Conservation (phyloP, 2,888 invertebrate species). For the Lithosia quadra region DNA sequence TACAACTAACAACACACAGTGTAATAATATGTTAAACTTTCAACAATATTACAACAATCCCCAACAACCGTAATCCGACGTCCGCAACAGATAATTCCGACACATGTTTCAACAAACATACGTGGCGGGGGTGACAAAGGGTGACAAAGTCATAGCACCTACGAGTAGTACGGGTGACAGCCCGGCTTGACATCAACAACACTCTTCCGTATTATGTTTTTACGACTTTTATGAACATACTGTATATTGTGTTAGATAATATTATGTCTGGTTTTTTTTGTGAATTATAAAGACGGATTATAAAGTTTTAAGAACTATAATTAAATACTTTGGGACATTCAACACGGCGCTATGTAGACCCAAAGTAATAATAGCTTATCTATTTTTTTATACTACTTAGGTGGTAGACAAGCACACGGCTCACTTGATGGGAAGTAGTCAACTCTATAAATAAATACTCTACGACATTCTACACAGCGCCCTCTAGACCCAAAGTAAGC, state of each 20-base stretch:
- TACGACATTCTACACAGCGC: too few relatives aligned
- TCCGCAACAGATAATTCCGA: conserved; percentile 8
- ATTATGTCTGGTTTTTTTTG: conserved; percentile 6
- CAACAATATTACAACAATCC: neutral
- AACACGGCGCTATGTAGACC: too few relatives aligned
- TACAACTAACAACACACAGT: neutral
- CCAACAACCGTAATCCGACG: neutral
- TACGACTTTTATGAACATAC: neutral
- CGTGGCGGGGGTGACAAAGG: conserved; percentile 6
- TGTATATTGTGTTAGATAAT: neutral
- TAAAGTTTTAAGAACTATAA: neutral
- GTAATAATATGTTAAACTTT: neutral
- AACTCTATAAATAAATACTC: too few relatives aligned
- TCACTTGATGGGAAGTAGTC: too few relatives aligned
- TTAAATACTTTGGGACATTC: neutral
- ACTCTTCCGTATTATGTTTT: conserved; percentile 10
- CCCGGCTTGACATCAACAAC: conserved; percentile 6
- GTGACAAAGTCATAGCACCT: conserved; percentile 11
- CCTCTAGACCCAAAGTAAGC: too few relatives aligned
- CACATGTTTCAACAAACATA: conserved; percentile 12
- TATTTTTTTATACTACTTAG: too few relatives aligned
- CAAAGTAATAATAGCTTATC: too few relatives aligned
- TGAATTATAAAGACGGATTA: neutral
- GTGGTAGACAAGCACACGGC: too few relatives aligned
- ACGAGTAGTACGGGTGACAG: conserved; percentile 6